phyloP scores from a whole-genome alignment of 2,888 invertebrate species.

The Temnothorax rugatulus region DNA sequence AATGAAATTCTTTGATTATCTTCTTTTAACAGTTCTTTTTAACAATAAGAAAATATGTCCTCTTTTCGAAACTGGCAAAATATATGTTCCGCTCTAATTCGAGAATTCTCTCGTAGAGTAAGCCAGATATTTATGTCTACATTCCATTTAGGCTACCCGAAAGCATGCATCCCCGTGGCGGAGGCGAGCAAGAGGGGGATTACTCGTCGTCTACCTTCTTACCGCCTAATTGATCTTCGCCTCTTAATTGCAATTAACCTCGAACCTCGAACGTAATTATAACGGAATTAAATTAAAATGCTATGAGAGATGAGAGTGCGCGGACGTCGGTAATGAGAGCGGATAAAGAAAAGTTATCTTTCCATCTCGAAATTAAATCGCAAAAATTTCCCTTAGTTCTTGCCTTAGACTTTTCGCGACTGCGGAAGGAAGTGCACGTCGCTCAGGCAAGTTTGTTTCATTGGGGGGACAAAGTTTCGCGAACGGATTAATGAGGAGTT shows the following conservation, averaged over 20 bases:
- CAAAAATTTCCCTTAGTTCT: conserved; percentile 44
- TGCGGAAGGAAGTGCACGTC: conserved; percentile 30
- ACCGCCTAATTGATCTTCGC: conserved; percentile 62
- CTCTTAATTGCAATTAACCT: conserved; percentile 73
- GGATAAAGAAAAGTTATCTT: conserved; percentile 57
- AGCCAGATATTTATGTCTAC: conserved; percentile 80
- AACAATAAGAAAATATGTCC: neutral
- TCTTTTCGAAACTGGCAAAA: conserved; percentile 55
- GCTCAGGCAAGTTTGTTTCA: conserved; percentile 42
- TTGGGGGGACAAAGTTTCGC: conserved; percentile 42
- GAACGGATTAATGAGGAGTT: conserved; percentile 46
- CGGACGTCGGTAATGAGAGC: conserved; percentile 47
- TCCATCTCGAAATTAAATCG: conserved; percentile 54
- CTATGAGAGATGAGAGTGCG: conserved; percentile 49
- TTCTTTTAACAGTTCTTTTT: neutral
- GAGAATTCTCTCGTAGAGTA: conserved; percentile 69
- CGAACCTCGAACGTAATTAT: conserved; percentile 55
- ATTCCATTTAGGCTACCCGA: conserved; percentile 74
- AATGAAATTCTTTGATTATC: neutral
- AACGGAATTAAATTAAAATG: conserved; percentile 63
- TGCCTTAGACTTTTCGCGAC: conserved; percentile 33
- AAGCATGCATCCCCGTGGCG: conserved; percentile 17
- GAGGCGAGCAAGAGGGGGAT: conserved; percentile 25
- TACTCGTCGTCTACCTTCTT: conserved; percentile 46
- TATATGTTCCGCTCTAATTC: conserved; percentile 81